These are phyloP conservation scores for Spatulosminthurus flaviceps DNA, from an alignment of 2,888 invertebrate species.

Conservation along the genomic window DNA sequence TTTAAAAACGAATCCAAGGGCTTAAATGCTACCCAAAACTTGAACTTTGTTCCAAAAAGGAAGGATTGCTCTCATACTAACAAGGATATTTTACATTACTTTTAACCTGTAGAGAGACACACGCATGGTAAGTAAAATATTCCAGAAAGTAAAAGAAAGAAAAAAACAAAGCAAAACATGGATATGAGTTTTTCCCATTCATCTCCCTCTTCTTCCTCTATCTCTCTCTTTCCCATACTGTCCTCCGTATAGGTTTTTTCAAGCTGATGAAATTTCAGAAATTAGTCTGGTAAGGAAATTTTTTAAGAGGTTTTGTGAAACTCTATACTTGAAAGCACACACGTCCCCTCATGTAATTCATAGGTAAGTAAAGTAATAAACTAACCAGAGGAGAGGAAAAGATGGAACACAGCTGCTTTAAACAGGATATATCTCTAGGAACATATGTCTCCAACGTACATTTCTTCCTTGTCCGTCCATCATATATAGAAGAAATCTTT, in stretches of 20 bases:
- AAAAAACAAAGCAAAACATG: no score
- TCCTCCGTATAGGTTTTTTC: neutral
- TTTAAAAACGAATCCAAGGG: neutral
- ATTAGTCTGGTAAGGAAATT: constrained; percentile 22
- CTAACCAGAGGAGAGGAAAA: neutral
- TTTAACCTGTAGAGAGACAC: no score
- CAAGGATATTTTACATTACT: no score
- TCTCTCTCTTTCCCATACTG: neutral
- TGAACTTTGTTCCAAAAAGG: no score
- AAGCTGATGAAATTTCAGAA: constrained; percentile 16
- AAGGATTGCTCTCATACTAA: no score
- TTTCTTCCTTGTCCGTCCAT: constrained; percentile 25
- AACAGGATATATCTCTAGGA: neutral
- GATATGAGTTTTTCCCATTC: neutral
- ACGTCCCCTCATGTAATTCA: constrained; percentile 24
- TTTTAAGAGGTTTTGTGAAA: constrained; percentile 23
- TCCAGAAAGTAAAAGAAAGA: no score
- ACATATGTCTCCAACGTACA: neutral
- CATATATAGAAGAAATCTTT: constrained; percentile 7
- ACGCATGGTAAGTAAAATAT: no score
- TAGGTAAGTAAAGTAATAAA: constrained; percentile 30
- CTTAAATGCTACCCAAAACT: no score
- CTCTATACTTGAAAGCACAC: constrained; percentile 7
- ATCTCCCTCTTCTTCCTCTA: constrained; percentile 6
- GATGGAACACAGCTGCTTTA: constrained; percentile 3